Base-by-base conservation (phyloP, 1,140 invertebrate genomes). In the Streblospio benedicti region DNA sequence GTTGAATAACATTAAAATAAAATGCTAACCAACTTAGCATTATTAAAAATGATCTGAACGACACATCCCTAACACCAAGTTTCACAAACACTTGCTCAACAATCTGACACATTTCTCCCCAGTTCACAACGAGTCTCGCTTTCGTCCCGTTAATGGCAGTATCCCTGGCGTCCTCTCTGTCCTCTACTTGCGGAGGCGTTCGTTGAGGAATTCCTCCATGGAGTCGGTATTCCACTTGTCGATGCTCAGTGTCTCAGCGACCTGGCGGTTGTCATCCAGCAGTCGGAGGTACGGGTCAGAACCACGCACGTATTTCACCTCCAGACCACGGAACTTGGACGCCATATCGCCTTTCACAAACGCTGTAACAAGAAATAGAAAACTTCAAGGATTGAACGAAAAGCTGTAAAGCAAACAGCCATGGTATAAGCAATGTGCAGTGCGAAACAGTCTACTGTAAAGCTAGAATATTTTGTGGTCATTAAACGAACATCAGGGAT, bases 151-250 rank as follows among this genome's bases (percentile, higher is more conserved):
- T n/a, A n/a, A n/a, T n/a, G n/a, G n/a, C n/a, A n/a, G n/a, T n/a
- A n/a, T n/a, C n/a, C n/a, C n/a, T n/a, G n/a, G n/a, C n/a, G n/a
- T n/a, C n/a, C n/a, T n/a, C n/a, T n/a, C n/a, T n/a, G n/a, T n/a
- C n/a, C n/a, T 51, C 47, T 74, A 73, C 35, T 71, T 64, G 31
- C 65, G 66, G 61, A 96, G 80, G 83, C 92, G 87, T 38, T 89
- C 90, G 38, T 85, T 86, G 33, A 96, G 83, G 79, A 95, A 96
- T 79, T 95, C 93, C 77, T 93, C 89, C 0, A 96, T 87, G 12
- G 91, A 89, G 71, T 97, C 93, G 4, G 93, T 97, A 74, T 96
- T 89, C 93, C 93, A 97, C 75, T 94, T 93, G 65, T 93, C 91
- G 73, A 97, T 95, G 38, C 92, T 90, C 2, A 97, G 82, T 47